Conservation (phyloP, 2,888 invertebrate genomes). For the Argyresthia albistria region DNA sequence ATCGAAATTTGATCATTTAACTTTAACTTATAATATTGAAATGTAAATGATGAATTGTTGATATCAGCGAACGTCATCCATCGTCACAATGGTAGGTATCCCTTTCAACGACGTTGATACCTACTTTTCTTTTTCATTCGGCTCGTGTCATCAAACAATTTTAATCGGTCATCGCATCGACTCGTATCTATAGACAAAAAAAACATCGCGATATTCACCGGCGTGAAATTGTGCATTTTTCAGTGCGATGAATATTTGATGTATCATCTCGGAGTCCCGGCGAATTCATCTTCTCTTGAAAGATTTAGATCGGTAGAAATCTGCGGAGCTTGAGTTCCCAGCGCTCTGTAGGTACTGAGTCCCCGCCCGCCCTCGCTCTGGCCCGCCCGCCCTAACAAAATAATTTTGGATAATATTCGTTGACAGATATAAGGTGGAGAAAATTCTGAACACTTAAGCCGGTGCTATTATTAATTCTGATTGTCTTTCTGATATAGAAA, state of each 20-base stretch:
- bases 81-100: too few species aligned
- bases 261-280: conserved; percentile 57
- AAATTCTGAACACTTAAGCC: too few species aligned
- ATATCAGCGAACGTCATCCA: too few species aligned
- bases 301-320: conserved; percentile 62
- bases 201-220: conserved; percentile 16
- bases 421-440: too few species aligned
- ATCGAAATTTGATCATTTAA: neutral
- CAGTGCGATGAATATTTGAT: conserved; percentile 60
- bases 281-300: conserved; percentile 59
- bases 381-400: too few species aligned
- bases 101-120: too few species aligned
- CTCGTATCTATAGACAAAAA: conserved; percentile 21
- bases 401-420: too few species aligned
- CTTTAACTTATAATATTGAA: too few species aligned
- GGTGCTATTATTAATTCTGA: too few species aligned
- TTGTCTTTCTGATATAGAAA: too few species aligned
- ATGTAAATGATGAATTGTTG: too few species aligned
- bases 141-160: neutral
- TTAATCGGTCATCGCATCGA: neutral
- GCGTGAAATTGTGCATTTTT: conserved; percentile 49
- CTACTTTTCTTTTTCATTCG: neutral
- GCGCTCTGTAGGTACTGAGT: neutral
- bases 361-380: too few species aligned
- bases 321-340: conserved; percentile 19